These are phyloP conservation scores for Pardosa pseudoannulata DNA, from an alignment of 2,888 invertebrate genomes.

Conservation along the genomic window DNA sequence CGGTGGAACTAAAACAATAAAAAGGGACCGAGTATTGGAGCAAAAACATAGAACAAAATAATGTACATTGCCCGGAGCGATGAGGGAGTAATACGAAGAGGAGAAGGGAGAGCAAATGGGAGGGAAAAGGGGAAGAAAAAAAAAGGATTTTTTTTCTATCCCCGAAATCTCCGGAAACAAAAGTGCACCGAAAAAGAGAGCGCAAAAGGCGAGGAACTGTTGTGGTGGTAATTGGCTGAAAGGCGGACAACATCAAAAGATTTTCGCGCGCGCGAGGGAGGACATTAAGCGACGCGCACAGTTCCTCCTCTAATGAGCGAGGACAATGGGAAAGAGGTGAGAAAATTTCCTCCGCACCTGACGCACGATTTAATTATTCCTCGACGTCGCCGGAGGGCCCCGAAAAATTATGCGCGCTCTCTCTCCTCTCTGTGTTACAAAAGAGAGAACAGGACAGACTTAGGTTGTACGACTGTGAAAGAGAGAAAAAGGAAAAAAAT, in stretches of 20 bases:
- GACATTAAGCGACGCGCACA: slow-evolving; percentile 50
- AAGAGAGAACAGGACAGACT: background rate
- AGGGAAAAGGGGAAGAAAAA: too few relatives aligned
- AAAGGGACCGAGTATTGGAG: background rate
- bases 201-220: slow-evolving; percentile 14
- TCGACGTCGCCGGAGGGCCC: slow-evolving; percentile 27
- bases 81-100: background rate
- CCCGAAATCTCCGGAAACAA: background rate
- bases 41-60: background rate
- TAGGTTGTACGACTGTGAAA: background rate
- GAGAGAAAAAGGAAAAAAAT: slow-evolving; percentile 3
- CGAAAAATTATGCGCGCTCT: slow-evolving; percentile 56
- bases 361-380: slow-evolving; percentile 69
- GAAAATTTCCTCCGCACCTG: slow-evolving; percentile 48
- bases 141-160: too few relatives aligned
- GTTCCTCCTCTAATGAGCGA: slow-evolving; percentile 58
- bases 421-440: too few relatives aligned
- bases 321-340: slow-evolving; percentile 57
- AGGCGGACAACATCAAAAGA: slow-evolving; percentile 58
- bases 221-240: slow-evolving; percentile 50
- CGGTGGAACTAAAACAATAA: background rate
- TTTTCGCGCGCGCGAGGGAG: slow-evolving; percentile 53
- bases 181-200: background rate
- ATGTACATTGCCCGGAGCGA: background rate
- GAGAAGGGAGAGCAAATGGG: background rate